Percentiles rank a stretch among this genome's conserved stretches.
phyloP scores from a whole-genome alignment of 2,797 vertebrate species.

The Macropodus opercularis region DNA sequence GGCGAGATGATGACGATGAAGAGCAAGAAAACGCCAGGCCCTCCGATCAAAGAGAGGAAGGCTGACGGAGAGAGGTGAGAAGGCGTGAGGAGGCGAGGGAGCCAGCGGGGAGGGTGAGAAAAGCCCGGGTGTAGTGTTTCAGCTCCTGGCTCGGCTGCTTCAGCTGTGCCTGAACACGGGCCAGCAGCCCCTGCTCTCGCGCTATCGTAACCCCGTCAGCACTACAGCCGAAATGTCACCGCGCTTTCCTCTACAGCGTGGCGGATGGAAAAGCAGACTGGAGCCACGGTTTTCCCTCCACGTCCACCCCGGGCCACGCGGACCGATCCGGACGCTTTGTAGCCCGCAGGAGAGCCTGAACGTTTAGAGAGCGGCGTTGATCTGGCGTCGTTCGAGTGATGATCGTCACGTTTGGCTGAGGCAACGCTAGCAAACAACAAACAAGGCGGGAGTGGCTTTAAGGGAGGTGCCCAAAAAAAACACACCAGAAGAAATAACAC shows the following conservation, averaged over 20 bases:
- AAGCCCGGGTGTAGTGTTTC: constrained; percentile 72
- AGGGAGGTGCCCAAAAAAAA: constrained; percentile 31
- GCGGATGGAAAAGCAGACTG: neutral
- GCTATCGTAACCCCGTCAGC: constrained; percentile 72
- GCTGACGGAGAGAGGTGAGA: constrained; percentile 40
- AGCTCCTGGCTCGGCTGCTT: constrained; percentile 75
- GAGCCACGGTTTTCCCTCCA: constrained; percentile 10
- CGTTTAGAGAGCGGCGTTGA: constrained; percentile 10
- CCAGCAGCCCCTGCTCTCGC: constrained; percentile 80
- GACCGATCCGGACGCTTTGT: constrained; percentile 3
- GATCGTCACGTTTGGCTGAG: constrained; percentile 26
- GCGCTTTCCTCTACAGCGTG: neutral
- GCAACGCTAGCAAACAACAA: constrained; percentile 22
- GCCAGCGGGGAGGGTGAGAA: constrained; percentile 22
- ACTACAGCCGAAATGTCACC: constrained; percentile 30
- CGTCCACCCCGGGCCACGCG: constrained; percentile 13
- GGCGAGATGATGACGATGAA: constrained; percentile 31
- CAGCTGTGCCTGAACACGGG: constrained; percentile 77
- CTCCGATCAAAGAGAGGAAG: constrained; percentile 55
- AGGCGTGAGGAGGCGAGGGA: constrained; percentile 3
- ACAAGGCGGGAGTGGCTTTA: constrained; percentile 16
- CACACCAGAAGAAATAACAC: too few relatives aligned
- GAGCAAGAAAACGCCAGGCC: constrained; percentile 38
- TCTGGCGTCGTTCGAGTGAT: constrained; percentile 21
- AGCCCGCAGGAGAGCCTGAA: neutral